Evolutionary conservation across 2,888 invertebrate species (phyloP), one percentile per base, ranked within the genome.

Genomic region (Cheilosia vulpina): DNA sequence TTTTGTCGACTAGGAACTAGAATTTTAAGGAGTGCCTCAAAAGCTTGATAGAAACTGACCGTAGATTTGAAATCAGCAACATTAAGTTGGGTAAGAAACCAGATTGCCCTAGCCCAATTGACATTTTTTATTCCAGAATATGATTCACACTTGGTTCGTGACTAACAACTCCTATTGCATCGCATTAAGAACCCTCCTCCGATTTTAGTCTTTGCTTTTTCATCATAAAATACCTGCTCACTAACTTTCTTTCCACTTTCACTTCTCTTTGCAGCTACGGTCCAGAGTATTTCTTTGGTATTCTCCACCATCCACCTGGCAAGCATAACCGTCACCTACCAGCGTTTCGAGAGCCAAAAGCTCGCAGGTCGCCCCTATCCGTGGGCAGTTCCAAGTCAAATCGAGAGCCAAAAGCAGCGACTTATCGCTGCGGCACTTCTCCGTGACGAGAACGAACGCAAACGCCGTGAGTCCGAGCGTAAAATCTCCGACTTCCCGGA

Each of bases 321-420:
- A 0, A 94, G 94, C 72, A 95, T 95, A 47, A 95, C 96, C 17
- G 94, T 95, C 31, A 93, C 94, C 27, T 96, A 95, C 89, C 95
- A 96, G 91, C 94, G 96, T 89, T 96, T 96, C 89, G 96, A 96
- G 92, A 94, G 96, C 87, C 96, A 96, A 92, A 95, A 96, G 89
- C 89, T 95, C 41, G 94, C 94, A 66, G 96, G 96, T 0, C 94
- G 94, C 58, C 94, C 93, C 89, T 95, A 96, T 90, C 96, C 96
- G 2, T 97, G 96, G 96, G 94, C 94, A 24, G 93, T 92, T 60
- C 89, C 90, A 2, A 90, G 91, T n/a, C 92, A 93, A 87, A 88
- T 90, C 34, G 87, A 89, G 38, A 71, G 84, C 2, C 89, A 89
- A 65, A 88, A 87, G 58, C 88, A 88, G 34, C 89, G 88, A 38